These are phyloP conservation scores for Apomyelois bistriatella DNA, from an alignment of 2,888 invertebrate species.

Conservation along the genomic window DNA sequence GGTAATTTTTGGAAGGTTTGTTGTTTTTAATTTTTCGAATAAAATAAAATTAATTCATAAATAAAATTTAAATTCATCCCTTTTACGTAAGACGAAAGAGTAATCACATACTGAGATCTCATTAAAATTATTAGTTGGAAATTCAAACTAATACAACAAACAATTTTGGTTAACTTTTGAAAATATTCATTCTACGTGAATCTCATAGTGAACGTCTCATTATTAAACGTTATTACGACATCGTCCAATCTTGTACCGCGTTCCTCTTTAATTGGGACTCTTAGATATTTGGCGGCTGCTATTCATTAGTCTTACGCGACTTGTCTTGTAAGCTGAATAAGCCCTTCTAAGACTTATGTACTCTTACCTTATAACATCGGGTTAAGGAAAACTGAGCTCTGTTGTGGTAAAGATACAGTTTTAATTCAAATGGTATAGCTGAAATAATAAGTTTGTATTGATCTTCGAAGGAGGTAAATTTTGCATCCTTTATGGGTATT, in stretches of 20 bases:
- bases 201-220: too few relatives aligned
- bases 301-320: conserved; percentile 25
- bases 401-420: background rate
- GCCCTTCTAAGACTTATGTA: conserved; percentile 25
- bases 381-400: conserved; percentile 9
- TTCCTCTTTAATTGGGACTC: conserved; percentile 18
- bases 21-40: too few relatives aligned
- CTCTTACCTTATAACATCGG: conserved; percentile 12
- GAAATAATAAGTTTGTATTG: conserved; percentile 10
- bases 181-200: too few relatives aligned
- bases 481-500: background rate
- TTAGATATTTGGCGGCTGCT: conserved; percentile 22
- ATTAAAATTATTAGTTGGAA: too few relatives aligned
- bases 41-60: too few relatives aligned
- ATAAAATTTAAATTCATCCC: too few relatives aligned
- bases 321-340: conserved; percentile 21
- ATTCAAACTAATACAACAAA: too few relatives aligned
- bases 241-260: background rate
- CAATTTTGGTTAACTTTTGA: too few relatives aligned
- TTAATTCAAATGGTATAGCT: background rate
- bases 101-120: too few relatives aligned
- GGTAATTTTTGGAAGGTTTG: too few relatives aligned
- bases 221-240: background rate
- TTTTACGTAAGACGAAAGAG: too few relatives aligned
- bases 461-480: conserved; percentile 12